Evolutionary conservation across 2,888 invertebrate genomes (phyloP).

Genomic region (Dynastes hyllus): DNA sequence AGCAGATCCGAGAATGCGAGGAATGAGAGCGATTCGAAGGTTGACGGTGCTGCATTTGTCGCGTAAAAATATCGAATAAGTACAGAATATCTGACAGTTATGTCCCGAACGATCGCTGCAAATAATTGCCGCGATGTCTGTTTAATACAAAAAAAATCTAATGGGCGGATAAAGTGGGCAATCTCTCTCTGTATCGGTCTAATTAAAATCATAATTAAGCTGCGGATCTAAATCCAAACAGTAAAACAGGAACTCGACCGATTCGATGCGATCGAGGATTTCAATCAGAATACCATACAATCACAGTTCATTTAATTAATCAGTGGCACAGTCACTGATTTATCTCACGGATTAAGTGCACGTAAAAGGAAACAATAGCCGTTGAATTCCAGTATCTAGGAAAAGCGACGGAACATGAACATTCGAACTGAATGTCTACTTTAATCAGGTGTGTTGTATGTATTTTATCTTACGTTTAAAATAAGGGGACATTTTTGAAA

Average conservation of each 20-base stretch:
- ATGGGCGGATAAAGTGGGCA: background rate
- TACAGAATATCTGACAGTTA: slow-evolving; percentile 19
- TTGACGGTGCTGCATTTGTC: slow-evolving; percentile 17
- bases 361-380: background rate
- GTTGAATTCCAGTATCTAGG: slow-evolving; percentile 1
- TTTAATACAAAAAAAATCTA: slow-evolving; percentile 8
- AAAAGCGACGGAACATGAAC: background rate
- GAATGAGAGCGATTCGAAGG: slow-evolving; percentile 17
- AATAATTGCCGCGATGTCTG: background rate
- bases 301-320: slow-evolving; percentile 33
- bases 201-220: slow-evolving; percentile 30
- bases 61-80: background rate
- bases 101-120: background rate
- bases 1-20: background rate
- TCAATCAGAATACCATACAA: slow-evolving; percentile 4
- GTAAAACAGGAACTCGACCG: slow-evolving; percentile 18
- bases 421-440: background rate
- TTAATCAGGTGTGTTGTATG: no score
- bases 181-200: slow-evolving; percentile 4
- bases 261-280: background rate
- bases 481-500: no score
- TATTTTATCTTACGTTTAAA: no score
- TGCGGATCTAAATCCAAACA: slow-evolving; percentile 1
- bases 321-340: background rate
- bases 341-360: slow-evolving; percentile 10